Conservation (phyloP, 2,113 vertebrate genomes). For the Lepisosteus osseus region DNA sequence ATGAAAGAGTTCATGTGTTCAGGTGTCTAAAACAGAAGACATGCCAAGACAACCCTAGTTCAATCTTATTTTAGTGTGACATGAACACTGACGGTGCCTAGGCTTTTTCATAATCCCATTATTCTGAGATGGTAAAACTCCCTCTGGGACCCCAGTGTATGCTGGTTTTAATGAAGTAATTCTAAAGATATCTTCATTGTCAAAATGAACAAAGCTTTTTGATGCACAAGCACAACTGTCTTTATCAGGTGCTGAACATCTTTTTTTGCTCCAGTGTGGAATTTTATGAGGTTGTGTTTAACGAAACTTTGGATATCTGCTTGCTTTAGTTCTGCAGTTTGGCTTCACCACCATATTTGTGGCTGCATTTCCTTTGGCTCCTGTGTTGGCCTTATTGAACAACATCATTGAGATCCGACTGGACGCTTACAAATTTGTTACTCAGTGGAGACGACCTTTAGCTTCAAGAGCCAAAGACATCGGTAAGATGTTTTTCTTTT, state of each 20-base stretch:
- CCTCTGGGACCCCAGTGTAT: too few relatives aligned
- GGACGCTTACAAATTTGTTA: conserved; percentile 95
- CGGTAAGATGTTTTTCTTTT: conserved; percentile 58
- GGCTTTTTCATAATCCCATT: too few relatives aligned
- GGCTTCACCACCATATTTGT: conserved; percentile 97
- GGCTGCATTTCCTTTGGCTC: conserved; percentile 92
- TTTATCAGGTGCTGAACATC: not conserved
- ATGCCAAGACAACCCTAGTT: too few relatives aligned
- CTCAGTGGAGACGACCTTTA: conserved; percentile 89
- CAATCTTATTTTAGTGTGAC: too few relatives aligned
- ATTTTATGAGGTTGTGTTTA: not conserved
- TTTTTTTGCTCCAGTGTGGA: not conserved
- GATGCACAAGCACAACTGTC: too few relatives aligned
- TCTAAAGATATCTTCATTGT: too few relatives aligned
- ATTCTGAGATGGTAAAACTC: too few relatives aligned
- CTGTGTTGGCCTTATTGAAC: conserved; percentile 89
- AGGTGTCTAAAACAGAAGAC: too few relatives aligned
- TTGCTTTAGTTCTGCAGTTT: conserved; percentile 84
- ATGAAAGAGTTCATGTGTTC: too few relatives aligned
- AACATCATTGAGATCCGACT: conserved; percentile 95
- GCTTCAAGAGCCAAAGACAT: conserved; percentile 94
- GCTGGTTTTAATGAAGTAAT: too few relatives aligned
- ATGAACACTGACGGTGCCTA: too few relatives aligned
- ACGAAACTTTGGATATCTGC: not conserved
- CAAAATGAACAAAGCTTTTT: too few relatives aligned